Evolutionary conservation across 2,113 vertebrate species (phyloP), one percentile per base, ranked within the genome.

Genomic region (Antigone vipio): DNA sequence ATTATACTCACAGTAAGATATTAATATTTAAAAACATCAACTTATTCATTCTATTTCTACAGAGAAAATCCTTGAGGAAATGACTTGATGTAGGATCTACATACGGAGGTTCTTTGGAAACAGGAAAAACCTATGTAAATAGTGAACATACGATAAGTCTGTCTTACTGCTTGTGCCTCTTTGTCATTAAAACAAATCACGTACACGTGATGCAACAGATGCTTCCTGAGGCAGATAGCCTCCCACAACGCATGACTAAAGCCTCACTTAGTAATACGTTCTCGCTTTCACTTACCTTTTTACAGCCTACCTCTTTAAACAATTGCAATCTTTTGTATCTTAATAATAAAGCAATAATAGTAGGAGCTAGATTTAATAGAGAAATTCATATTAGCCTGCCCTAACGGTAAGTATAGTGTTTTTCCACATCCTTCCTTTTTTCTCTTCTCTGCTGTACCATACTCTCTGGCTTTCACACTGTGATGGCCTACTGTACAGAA

Each of bases 161-260:
- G 35, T n/a, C 82, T 82, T 69, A 40, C 15, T 63, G 75, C 63
- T 88, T 56, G 11, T 45, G 34, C 29, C 44, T 73, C 55, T 66
- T 93, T 55, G 82, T 59, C 87, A 67, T 85, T 76, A 76, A 85
- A 78, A 83, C 16, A 20, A 85, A 72, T 47, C 79, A 60, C 0
- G 2, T 15, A 79, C 64, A 62, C 49, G 18, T 35, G 78, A 52
- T 73, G 24, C 68, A 90, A 38, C 93, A 97, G 92, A 94, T 94
- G 93, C 90, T 90, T 92, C 90, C 88, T 91, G 93, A 90, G 68
- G 79, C 67, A 82, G 87, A 90, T 2, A 90, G n/a, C 64, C 79
- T 95, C 67, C 85, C 60, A 90, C 82, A 62, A 14, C 60, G 60
- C 55, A 79, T 62, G 72, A 80, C 63, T 76, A 82, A 90, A 94